These are phyloP conservation scores for Gadus macrocephalus DNA, from an alignment of 2,113 vertebrate species.

Conservation along the genomic window DNA sequence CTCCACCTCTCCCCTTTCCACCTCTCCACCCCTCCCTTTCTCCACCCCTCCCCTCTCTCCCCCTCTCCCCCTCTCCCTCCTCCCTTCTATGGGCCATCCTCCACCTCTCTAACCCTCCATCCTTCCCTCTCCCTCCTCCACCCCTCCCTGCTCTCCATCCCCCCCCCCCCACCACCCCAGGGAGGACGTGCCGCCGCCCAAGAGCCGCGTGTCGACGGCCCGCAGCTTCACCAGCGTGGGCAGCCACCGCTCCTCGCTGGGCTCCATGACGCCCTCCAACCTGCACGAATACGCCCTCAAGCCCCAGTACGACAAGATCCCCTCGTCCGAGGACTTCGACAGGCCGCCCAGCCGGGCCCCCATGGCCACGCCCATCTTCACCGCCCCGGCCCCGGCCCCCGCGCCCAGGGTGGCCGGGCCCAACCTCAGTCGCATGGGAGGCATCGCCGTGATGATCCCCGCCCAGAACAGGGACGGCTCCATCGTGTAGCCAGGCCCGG, in stretches of 20 bases:
- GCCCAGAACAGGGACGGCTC: conserved; percentile 97
- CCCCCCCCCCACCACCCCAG: conserved; percentile 59
- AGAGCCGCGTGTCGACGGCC: conserved; percentile 90
- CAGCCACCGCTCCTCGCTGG: conserved; percentile 94
- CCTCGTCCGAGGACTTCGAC: conserved; percentile 84
- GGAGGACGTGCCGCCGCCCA: conserved; percentile 94
- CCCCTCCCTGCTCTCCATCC: neutral
- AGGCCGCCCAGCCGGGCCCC: conserved; percentile 75
- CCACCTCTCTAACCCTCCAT: no score
- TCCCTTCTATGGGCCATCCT: no score
- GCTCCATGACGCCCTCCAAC: conserved; percentile 97
- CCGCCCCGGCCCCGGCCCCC: conserved; percentile 82
- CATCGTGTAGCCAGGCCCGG: conserved; percentile 78
- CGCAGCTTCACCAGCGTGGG: conserved; percentile 86
- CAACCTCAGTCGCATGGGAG: conserved; percentile 98
- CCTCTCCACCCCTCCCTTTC: no score
- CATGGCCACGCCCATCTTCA: conserved; percentile 73
- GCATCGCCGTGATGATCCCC: conserved; percentile 93
- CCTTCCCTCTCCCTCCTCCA: no score
- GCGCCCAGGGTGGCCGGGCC: conserved; percentile 84
- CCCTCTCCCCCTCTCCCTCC: no score
- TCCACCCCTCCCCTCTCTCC: no score
- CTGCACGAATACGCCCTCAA: conserved; percentile 88
- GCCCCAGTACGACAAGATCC: conserved; percentile 89
- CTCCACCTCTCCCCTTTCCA: no score